phyloP scores from a whole-genome alignment of 2,797 vertebrate genomes.

The Bothrops alternatus region DNA sequence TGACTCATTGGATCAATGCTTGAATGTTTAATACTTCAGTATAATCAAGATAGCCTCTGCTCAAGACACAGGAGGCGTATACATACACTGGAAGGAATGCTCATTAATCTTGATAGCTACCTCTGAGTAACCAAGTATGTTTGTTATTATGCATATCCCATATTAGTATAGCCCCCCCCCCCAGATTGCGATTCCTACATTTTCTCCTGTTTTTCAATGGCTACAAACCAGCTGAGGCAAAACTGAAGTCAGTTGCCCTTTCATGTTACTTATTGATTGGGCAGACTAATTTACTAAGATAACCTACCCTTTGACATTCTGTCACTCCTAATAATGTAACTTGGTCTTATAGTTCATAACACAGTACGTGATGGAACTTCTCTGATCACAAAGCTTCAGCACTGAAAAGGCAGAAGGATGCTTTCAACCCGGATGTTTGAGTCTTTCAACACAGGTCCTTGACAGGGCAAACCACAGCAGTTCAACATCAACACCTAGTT shows the following conservation, averaged over 20 bases:
- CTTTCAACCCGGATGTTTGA: not conserved
- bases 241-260: conserved; percentile 1
- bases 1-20: not conserved
- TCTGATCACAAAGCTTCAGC: not conserved
- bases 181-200: not conserved
- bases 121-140: not conserved
- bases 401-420: not conserved
- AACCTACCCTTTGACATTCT: not conserved
- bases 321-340: conserved; percentile 9
- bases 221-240: not conserved
- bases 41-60: not conserved
- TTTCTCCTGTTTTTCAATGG: not conserved
- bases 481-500: not conserved
- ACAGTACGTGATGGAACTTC: not conserved
- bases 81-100: not conserved
- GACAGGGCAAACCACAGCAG: not conserved
- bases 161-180: not conserved
- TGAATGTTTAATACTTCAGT: not conserved
- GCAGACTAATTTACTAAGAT: conserved; percentile 8
- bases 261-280: not conserved
- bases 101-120: not conserved
- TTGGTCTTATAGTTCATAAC: not conserved
- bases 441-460: not conserved
- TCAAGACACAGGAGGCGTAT: not conserved
- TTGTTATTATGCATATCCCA: not conserved